phyloP scores from a whole-genome alignment of 2,888 invertebrate species.

The Philereme transversata region DNA sequence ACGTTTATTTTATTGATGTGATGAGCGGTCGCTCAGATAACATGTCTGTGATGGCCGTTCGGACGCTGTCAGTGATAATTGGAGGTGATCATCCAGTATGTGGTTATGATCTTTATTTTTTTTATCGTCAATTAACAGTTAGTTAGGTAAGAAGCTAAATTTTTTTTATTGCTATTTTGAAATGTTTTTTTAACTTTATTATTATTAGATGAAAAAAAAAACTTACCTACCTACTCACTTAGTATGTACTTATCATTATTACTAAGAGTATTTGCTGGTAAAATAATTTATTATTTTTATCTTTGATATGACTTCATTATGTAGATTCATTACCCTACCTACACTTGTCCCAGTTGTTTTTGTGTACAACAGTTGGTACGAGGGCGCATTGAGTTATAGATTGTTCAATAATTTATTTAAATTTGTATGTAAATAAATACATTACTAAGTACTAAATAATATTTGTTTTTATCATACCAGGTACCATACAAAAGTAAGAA shows the following conservation, averaged over 20 bases:
- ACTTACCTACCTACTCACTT: too few species aligned
- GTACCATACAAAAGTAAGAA: too few species aligned
- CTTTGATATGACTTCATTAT: constrained; percentile 4
- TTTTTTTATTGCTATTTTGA: too few species aligned
- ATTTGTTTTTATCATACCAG: too few species aligned
- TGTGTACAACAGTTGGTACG: constrained; percentile 14
- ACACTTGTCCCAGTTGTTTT: constrained; percentile 4
- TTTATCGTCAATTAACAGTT: neutral
- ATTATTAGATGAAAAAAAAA: too few species aligned
- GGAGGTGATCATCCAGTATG: constrained; percentile 57
- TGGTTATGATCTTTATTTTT: constrained; percentile 10
- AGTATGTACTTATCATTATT: too few species aligned
- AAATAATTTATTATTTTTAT: neutral
- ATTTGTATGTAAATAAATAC: neutral
- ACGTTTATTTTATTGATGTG: constrained; percentile 73
- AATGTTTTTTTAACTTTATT: too few species aligned
- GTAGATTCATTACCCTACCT: constrained; percentile 6
- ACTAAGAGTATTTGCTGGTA: neutral
- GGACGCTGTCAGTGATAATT: constrained; percentile 73
- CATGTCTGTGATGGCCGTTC: constrained; percentile 59
- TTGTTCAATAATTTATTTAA: neutral
- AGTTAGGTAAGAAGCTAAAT: too few species aligned
- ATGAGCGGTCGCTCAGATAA: constrained; percentile 70
- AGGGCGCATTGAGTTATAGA: constrained; percentile 1
- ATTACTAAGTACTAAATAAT: too few species aligned